A percentile compares a stretch with the other conserved stretches of the same genome.
Conservation (phyloP, 2,888 invertebrate genomes). For the Trissolcus japonicus region DNA sequence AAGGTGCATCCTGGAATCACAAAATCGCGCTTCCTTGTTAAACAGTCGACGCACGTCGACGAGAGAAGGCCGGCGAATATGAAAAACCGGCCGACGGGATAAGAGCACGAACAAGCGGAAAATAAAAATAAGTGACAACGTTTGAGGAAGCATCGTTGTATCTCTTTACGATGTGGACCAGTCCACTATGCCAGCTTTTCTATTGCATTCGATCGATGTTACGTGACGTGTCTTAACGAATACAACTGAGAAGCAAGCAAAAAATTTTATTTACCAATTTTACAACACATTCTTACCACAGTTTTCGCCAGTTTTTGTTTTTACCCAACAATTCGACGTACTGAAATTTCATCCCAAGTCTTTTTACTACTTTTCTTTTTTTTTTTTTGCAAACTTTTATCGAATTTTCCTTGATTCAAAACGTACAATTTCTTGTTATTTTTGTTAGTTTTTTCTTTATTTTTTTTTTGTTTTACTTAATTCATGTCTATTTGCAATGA, state of each 20-base stretch:
- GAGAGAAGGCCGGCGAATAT: conserved; percentile 59
- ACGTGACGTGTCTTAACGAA: conserved; percentile 48
- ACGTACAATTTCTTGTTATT: too few species aligned
- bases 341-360: too few species aligned
- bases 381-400: too few species aligned
- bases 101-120: conserved; percentile 52
- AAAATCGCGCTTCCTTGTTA: conserved; percentile 57
- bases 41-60: conserved; percentile 64
- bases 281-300: background rate
- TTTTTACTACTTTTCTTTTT: too few species aligned
- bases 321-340: too few species aligned
- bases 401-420: too few species aligned
- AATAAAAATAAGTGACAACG: conserved; percentile 55
- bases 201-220: conserved; percentile 48
- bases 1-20: conserved; percentile 58
- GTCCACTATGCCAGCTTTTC: conserved; percentile 54
- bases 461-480: too few species aligned
- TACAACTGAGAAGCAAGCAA: conserved; percentile 5
- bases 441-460: too few species aligned
- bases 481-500: too few species aligned
- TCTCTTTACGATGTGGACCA: conserved; percentile 51
- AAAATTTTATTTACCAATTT: conserved; percentile 4
- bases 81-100: conserved; percentile 57
- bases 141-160: conserved; percentile 46
- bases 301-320: too few species aligned